Percentiles rank a stretch among this genome's conserved stretches.
These are phyloP conservation scores for Calephelis perditalis DNA, from an alignment of 2,888 invertebrate genomes.

Conservation along the genomic window DNA sequence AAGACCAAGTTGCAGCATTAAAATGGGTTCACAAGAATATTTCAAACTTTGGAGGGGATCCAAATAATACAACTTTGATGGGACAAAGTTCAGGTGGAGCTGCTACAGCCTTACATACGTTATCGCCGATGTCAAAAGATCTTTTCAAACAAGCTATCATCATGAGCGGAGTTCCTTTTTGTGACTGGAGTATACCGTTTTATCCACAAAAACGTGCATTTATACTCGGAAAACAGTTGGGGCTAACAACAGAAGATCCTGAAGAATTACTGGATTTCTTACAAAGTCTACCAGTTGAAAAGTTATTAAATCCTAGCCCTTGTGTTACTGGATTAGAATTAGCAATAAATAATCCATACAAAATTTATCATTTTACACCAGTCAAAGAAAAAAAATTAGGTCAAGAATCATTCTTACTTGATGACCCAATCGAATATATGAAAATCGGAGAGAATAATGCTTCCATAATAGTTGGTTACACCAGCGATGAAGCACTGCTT, in stretches of 20 bases:
- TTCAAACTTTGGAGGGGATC: conserved; percentile 85
- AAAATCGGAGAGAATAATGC: conserved; percentile 66
- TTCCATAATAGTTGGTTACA: conserved; percentile 84
- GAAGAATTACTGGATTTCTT: conserved; percentile 43
- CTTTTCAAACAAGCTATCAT: conserved; percentile 58
- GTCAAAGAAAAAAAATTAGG: conserved; percentile 51
- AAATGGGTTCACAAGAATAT: conserved; percentile 86
- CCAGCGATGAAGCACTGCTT: conserved; percentile 79
- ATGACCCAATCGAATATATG: conserved; percentile 36
- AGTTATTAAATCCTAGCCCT: conserved; percentile 37
- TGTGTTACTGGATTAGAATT: conserved; percentile 40
- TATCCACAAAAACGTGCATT: conserved; percentile 41
- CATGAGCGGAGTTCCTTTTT: conserved; percentile 56
- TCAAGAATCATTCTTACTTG: conserved; percentile 40
- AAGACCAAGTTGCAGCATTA: conserved; percentile 89
- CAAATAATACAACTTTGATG: conserved; percentile 84
- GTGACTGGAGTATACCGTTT: conserved; percentile 49
- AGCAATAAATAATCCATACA: conserved; percentile 30
- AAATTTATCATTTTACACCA: conserved; percentile 44
- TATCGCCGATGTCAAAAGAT: conserved; percentile 45
- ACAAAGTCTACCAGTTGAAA: conserved; percentile 39
- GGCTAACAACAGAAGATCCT: conserved; percentile 41
- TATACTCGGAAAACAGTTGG: conserved; percentile 42
- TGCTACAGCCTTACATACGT: conserved; percentile 64
- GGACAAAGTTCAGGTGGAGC: conserved; percentile 85